phyloP scores from a whole-genome alignment of 2,888 invertebrate genomes.

The Cosmopolites sordidus region DNA sequence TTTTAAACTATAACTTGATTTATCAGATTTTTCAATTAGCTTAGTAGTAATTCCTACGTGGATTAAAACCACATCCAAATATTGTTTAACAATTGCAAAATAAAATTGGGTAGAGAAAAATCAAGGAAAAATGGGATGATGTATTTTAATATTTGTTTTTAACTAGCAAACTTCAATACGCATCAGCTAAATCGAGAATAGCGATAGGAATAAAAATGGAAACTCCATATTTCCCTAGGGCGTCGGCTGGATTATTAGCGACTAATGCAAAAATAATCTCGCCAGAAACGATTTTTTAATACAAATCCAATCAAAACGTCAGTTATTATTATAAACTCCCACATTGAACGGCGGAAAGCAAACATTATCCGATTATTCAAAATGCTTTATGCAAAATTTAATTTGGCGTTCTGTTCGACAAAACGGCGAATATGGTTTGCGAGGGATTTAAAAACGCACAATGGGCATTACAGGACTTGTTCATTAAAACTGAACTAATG shows the following conservation, averaged over 20 bases:
- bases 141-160: no score
- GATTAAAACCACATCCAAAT: no score
- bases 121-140: no score
- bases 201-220: no score
- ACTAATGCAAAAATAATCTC: neutral
- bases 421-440: neutral
- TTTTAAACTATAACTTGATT: no score
- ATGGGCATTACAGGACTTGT: neutral
- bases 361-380: conserved; percentile 2
- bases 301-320: conserved; percentile 2
- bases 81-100: no score
- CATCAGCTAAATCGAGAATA: no score
- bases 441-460: neutral
- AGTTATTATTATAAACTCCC: neutral
- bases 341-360: neutral
- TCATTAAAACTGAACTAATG: neutral
- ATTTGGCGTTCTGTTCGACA: neutral
- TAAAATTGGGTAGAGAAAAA: no score
- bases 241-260: neutral
- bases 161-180: no score
- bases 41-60: no score
- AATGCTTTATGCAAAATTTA: conserved; percentile 1
- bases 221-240: no score
- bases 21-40: no score
- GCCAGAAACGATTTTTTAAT: neutral